These are phyloP conservation scores for Daktulosphaira vitifoliae DNA, from an alignment of 1,140 invertebrate genomes.

Conservation along the genomic window DNA sequence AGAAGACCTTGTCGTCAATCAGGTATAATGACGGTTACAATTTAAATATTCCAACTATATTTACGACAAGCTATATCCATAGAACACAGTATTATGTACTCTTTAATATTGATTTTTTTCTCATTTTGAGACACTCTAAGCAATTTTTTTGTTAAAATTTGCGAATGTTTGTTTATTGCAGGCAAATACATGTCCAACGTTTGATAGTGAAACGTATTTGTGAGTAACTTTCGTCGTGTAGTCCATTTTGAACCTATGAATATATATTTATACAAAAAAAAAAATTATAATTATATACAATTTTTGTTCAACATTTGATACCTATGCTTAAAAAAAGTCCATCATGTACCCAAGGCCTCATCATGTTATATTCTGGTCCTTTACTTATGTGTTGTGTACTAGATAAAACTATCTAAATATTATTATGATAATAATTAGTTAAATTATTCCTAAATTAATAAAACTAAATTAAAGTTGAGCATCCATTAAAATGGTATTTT, in stretches of 20 bases:
- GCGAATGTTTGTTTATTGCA: conserved; percentile 50
- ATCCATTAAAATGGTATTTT: too few species aligned
- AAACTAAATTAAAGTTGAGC: too few species aligned
- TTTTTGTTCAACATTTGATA: not conserved
- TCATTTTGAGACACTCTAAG: not conserved
- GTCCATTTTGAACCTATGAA: conserved; percentile 50
- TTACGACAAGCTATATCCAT: conserved; percentile 78
- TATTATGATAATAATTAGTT: too few species aligned
- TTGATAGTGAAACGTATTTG: conserved; percentile 59
- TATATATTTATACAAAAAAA: too few species aligned
- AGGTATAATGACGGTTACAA: not conserved
- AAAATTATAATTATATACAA: not conserved
- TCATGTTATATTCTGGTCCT: conserved; percentile 28
- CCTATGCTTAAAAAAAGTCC: conserved; percentile 34
- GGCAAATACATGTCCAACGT: conserved; percentile 57
- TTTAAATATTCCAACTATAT: conserved; percentile 41
- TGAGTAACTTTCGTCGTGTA: conserved; percentile 51
- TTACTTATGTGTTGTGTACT: conserved; percentile 32
- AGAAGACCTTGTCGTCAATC: too few species aligned
- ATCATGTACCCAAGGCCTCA: conserved; percentile 32
- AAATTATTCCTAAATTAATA: too few species aligned
- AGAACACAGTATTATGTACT: conserved; percentile 66
- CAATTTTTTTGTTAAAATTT: conserved; percentile 56
- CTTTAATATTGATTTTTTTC: conserved; percentile 56
- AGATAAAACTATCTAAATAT: conserved; percentile 23